Evolutionary conservation across 2,888 invertebrate species (phyloP).

Genomic region (Tridacna gigas): DNA sequence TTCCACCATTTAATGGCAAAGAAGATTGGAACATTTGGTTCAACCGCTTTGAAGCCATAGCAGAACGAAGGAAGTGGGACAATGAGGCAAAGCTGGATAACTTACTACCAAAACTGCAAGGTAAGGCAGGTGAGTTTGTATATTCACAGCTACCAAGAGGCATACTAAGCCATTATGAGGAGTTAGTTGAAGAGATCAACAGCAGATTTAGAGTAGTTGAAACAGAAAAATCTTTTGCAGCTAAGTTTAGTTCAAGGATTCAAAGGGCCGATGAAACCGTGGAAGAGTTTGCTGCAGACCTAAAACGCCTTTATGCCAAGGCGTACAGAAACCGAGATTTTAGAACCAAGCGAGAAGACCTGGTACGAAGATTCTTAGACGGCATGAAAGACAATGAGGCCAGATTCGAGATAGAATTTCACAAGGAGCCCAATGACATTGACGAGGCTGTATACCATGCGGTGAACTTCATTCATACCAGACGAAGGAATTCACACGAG

Average conservation of each 20-base stretch:
- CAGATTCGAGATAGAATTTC: slow-evolving; percentile 37
- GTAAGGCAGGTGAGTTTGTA: slow-evolving; percentile 49
- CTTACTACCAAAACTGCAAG: slow-evolving; percentile 39
- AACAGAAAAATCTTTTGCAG: slow-evolving; percentile 27
- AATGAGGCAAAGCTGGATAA: slow-evolving; percentile 33
- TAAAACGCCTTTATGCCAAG: slow-evolving; percentile 50
- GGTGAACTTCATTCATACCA: slow-evolving; percentile 38
- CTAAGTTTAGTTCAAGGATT: slow-evolving; percentile 41
- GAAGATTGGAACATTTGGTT: slow-evolving; percentile 38
- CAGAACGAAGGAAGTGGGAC: slow-evolving; percentile 19
- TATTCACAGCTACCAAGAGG: slow-evolving; percentile 34
- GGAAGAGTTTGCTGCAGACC: slow-evolving; percentile 53
- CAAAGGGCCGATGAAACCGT: slow-evolving; percentile 36
- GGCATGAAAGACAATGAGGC: slow-evolving; percentile 45
- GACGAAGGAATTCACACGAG: no score
- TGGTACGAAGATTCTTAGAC: slow-evolving; percentile 46
- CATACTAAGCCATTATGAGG: slow-evolving; percentile 14
- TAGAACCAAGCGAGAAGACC: slow-evolving; percentile 43
- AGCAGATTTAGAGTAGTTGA: slow-evolving; percentile 36
- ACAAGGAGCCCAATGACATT: slow-evolving; percentile 34
- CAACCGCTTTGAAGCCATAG: slow-evolving; percentile 27
- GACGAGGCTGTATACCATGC: slow-evolving; percentile 49
- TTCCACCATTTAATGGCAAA: slow-evolving; percentile 12
- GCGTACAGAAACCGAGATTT: slow-evolving; percentile 42
- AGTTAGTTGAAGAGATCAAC: slow-evolving; percentile 16